Conservation (phyloP, 2,113 vertebrate species). For the Ia io region DNA sequence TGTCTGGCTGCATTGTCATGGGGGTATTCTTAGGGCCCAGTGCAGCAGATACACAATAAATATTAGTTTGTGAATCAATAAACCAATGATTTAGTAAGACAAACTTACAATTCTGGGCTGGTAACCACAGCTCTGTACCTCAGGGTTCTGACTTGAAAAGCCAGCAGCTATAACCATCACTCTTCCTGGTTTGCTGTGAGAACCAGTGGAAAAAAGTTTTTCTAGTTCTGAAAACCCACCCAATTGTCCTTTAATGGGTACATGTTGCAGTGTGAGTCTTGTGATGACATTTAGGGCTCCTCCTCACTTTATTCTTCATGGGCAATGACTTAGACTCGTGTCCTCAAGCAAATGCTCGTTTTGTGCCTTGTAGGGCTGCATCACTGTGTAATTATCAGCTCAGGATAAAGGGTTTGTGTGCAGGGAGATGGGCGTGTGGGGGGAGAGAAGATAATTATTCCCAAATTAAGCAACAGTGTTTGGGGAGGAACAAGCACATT, state of each 20-base stretch:
- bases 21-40: neutral
- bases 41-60: neutral
- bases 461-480: neutral
- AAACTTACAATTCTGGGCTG: neutral
- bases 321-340: neutral
- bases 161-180: neutral
- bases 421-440: neutral
- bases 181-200: neutral
- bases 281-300: neutral
- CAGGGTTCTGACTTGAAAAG: neutral
- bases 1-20: neutral
- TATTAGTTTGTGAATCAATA: neutral
- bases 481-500: neutral
- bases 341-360: neutral
- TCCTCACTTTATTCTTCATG: neutral
- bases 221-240: neutral
- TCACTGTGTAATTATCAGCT: neutral
- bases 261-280: neutral
- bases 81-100: neutral
- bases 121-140: neutral
- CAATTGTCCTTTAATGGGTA: constrained; percentile 10
- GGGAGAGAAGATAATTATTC: neutral
- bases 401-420: neutral
- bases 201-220: neutral
- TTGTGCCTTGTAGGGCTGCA: neutral